Conservation (phyloP, 1,140 invertebrate genomes). For the Oncopeltus fasciatus region DNA sequence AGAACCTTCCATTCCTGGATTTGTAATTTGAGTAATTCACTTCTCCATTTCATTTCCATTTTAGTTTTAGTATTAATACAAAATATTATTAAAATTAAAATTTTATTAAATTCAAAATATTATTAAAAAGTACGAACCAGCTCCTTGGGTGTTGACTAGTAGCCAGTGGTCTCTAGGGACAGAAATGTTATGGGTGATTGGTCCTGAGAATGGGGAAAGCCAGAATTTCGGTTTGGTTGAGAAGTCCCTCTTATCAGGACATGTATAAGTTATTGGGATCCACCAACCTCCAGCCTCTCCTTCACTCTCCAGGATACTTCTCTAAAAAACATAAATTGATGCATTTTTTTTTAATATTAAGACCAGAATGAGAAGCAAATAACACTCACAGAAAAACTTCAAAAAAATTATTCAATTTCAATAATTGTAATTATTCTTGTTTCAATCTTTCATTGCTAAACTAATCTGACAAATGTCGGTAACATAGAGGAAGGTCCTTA, state of each 20-base stretch:
- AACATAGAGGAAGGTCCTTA: no score
- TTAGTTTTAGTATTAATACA: no score
- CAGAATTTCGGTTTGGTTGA: conserved; percentile 28
- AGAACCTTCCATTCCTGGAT: no score
- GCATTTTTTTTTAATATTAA: no score
- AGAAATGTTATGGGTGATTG: conserved; percentile 4
- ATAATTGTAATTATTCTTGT: background rate
- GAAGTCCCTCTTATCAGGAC: conserved; percentile 28
- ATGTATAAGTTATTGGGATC: conserved; percentile 40
- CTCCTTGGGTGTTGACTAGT: conserved; percentile 42
- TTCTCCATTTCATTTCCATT: no score
- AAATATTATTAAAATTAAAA: no score
- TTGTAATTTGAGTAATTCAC: no score
- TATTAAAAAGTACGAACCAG: conserved; percentile 27
- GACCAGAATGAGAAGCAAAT: no score
- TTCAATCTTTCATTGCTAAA: no score
- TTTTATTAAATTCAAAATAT: no score
- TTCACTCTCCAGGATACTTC: conserved; percentile 20
- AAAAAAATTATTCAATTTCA: background rate
- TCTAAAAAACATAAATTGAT: background rate
- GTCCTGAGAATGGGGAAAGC: conserved; percentile 24
- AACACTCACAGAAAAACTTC: background rate
- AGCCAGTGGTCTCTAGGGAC: conserved; percentile 36
- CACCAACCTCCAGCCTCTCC: conserved; percentile 32
- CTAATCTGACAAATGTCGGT: no score